Conservation (phyloP, 2,113 vertebrate species). For the Erythrolamprus reginae region DNA sequence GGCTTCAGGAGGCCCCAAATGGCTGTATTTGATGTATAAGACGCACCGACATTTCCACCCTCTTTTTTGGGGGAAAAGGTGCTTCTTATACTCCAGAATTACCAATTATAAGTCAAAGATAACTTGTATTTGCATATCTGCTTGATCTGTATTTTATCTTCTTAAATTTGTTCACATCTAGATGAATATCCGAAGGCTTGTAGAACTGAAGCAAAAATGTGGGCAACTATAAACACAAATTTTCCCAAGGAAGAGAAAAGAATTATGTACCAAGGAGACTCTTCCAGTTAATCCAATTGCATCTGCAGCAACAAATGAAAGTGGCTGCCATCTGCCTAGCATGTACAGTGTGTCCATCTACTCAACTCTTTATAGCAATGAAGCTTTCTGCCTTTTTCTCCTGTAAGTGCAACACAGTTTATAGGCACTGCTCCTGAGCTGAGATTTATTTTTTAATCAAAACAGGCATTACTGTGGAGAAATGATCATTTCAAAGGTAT, state of each 20-base stretch:
- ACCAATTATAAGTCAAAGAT: background rate
- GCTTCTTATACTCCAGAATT: too few species aligned
- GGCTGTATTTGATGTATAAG: too few species aligned
- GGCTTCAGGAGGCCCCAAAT: too few species aligned
- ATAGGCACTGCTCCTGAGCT: background rate
- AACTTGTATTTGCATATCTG: background rate
- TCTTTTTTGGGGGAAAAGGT: too few species aligned
- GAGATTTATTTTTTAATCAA: background rate
- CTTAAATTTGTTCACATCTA: background rate
- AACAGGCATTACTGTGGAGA: background rate
- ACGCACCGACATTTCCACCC: too few species aligned
- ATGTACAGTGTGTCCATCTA: background rate
- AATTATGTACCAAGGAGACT: fast-evolving
- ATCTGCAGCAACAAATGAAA: background rate
- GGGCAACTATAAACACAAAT: background rate
- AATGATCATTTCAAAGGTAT: background rate
- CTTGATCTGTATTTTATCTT: background rate
- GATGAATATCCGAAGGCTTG: background rate
- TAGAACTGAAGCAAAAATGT: background rate
- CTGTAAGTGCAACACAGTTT: background rate
- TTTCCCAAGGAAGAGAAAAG: background rate
- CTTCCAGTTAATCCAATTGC: background rate
- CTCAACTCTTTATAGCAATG: background rate
- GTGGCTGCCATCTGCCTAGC: background rate
- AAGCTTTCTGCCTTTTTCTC: background rate